Evolutionary conservation across 2,113 vertebrate genomes (phyloP).

Genomic region (Lepisosteus osseus): DNA sequence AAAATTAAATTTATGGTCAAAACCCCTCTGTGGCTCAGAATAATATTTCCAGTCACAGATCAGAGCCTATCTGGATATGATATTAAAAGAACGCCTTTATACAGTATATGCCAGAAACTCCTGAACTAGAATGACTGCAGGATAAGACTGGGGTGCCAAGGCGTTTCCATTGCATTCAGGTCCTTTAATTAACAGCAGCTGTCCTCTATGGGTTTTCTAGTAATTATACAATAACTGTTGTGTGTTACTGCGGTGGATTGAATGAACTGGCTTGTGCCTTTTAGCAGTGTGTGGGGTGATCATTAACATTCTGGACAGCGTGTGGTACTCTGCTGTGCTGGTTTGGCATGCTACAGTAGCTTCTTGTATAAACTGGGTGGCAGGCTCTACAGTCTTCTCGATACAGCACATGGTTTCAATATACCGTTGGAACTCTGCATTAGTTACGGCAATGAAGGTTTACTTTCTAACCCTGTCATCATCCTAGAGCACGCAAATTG

Average conservation of each 20-base stretch:
- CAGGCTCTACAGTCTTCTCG: not conserved
- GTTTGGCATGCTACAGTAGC: slow-evolving; percentile 1
- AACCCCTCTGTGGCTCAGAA: not conserved
- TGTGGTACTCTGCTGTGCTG: not conserved
- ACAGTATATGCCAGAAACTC: not conserved
- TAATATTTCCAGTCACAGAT: slow-evolving; percentile 5
- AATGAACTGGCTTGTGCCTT: slow-evolving; percentile 1
- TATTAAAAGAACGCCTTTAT: not conserved
- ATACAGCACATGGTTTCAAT: not conserved
- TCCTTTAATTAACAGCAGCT: slow-evolving; percentile 2
- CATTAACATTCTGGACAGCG: not conserved
- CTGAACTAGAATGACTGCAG: not conserved
- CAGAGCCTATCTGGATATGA: not conserved
- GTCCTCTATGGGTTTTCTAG: not conserved
- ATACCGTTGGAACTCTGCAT: not conserved
- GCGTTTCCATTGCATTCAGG: not conserved
- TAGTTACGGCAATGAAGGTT: not conserved
- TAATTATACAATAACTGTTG: slow-evolving; percentile 7
- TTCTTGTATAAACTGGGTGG: slow-evolving; percentile 1
- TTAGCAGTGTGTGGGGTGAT: not conserved
- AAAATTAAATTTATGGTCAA: not conserved
- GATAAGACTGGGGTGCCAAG: not conserved
- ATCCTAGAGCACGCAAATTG: not conserved
- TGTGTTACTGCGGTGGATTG: slow-evolving; percentile 8
- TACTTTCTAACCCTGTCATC: not conserved